A percentile compares a stretch with the other conserved stretches of the same genome.
Conservation (phyloP, 2,888 invertebrate genomes). For the Acleris literana region DNA sequence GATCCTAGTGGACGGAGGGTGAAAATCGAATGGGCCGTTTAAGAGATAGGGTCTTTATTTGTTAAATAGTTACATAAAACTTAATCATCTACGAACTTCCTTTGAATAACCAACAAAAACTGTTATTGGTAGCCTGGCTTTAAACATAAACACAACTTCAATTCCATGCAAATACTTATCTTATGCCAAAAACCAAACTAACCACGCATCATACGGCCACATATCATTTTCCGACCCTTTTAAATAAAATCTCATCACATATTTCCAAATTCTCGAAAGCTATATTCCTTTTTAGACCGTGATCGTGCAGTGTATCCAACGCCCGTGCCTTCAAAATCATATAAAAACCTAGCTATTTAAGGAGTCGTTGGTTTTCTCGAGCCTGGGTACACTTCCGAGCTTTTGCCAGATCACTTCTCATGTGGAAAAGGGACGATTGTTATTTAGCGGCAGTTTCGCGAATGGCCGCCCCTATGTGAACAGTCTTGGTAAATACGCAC, state of each 20-base stretch:
- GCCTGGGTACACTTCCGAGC: conserved; percentile 17
- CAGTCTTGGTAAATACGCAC: conserved; percentile 7
- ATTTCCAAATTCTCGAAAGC: conserved; percentile 19
- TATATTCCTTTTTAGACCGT: conserved; percentile 10
- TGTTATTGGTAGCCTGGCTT: no score
- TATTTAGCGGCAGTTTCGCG: conserved; percentile 26
- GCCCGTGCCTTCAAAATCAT: not conserved
- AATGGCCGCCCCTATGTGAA: conserved; percentile 15
- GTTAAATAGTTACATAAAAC: no score
- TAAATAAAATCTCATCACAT: conserved; percentile 20
- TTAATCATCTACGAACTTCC: no score
- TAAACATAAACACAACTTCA: no score
- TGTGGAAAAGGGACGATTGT: conserved; percentile 30
- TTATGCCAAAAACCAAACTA: not conserved
- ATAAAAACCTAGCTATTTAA: not conserved
- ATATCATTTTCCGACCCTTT: not conserved
- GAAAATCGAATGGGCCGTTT: no score
- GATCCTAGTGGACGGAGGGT: no score
- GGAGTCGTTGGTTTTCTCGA: conserved; percentile 1
- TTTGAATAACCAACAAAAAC: no score
- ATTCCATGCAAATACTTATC: no score
- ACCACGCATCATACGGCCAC: not conserved
- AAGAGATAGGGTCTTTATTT: no score
- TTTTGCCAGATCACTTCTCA: conserved; percentile 30
- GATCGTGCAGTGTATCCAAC: not conserved